Percentiles rank a stretch among this genome's conserved stretches.
phyloP scores from a whole-genome alignment of 35 echinoderm and acorn worm species.

The Diadema setosum region DNA sequence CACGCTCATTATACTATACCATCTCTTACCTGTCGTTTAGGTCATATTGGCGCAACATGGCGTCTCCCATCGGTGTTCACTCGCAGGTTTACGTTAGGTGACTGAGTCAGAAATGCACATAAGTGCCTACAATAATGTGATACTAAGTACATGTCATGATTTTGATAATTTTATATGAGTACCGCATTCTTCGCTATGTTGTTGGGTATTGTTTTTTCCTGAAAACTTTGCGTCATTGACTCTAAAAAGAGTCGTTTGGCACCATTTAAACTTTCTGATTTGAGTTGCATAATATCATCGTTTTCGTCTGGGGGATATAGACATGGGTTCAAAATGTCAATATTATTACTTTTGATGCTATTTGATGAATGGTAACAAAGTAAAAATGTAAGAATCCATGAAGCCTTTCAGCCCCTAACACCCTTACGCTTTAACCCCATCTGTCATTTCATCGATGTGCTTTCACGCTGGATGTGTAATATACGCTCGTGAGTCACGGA shows the following conservation, averaged over 20 bases:
- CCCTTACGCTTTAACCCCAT: too few relatives aligned
- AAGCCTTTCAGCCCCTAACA: too few relatives aligned
- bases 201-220: background rate
- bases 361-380: too few relatives aligned
- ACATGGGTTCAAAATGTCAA: background rate
- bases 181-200: background rate
- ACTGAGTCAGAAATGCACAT: background rate
- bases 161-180: background rate
- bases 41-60: too few relatives aligned
- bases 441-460: too few relatives aligned
- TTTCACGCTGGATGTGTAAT: too few relatives aligned
- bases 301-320: background rate
- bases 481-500: too few relatives aligned
- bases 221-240: background rate
- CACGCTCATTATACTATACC: background rate
- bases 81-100: background rate
- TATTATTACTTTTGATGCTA: background rate
- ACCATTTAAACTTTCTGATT: background rate
- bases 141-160: background rate
- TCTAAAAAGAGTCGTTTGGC: background rate
- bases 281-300: background rate
- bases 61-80: too few relatives aligned
- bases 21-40: too few relatives aligned
- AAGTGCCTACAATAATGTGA: background rate
- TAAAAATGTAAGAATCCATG: too few relatives aligned